Conservation (phyloP, 2,113 vertebrate species). For the Glaucidium brasilianum region DNA sequence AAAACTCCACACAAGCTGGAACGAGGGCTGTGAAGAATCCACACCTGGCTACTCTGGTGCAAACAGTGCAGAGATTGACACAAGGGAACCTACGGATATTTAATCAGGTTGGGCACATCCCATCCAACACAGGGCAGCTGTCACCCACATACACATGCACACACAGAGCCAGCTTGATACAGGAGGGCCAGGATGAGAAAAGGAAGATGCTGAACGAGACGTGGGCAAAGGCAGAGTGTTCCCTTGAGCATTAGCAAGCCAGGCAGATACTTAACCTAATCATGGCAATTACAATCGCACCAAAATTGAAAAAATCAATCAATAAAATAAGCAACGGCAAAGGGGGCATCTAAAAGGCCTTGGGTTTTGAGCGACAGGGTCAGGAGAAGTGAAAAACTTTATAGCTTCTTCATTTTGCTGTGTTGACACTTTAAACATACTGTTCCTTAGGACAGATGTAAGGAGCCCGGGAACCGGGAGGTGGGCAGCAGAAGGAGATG, state of each 20-base stretch:
- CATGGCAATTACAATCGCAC: background rate
- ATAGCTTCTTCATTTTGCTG: background rate
- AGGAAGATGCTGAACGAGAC: background rate
- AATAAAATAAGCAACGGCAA: background rate
- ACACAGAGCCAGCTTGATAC: background rate
- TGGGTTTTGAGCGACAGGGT: background rate
- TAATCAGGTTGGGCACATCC: background rate
- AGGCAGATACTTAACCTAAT: slow-evolving; percentile 13
- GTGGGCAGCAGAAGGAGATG: slow-evolving; percentile 76
- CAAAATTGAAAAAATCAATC: background rate
- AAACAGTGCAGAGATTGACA: background rate
- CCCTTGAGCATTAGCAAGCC: slow-evolving; percentile 26
- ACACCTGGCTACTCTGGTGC: background rate
- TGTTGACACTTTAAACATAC: slow-evolving; percentile 73
- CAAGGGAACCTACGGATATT: background rate
- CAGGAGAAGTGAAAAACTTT: background rate
- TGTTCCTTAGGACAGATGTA: slow-evolving; percentile 87
- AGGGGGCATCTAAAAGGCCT: background rate
- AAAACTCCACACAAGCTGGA: background rate
- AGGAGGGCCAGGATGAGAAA: background rate
- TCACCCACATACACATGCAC: slow-evolving; percentile 5
- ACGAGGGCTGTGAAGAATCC: background rate
- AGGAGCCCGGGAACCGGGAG: slow-evolving; percentile 75
- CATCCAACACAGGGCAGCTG: background rate
- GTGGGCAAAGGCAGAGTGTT: background rate